These are phyloP conservation scores for Maniola jurtina DNA, from an alignment of 1,140 invertebrate genomes.

Conservation along the genomic window DNA sequence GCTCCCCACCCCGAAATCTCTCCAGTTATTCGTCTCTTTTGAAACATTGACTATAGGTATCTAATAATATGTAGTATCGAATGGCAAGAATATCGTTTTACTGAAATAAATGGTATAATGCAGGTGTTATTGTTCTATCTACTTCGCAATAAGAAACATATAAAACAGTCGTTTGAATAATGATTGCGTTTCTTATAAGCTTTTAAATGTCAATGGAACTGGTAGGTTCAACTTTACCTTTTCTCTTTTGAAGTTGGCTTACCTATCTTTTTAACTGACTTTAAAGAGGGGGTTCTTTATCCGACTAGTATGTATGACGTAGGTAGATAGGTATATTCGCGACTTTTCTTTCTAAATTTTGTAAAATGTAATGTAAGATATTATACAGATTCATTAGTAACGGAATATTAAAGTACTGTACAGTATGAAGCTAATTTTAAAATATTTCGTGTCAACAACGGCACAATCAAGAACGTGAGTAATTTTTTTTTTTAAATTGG, in stretches of 20 bases:
- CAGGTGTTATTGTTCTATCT: background rate
- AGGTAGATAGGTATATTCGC: too few species aligned
- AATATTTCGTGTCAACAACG: too few species aligned
- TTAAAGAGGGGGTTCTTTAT: too few species aligned
- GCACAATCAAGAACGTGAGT: too few species aligned
- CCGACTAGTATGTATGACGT: too few species aligned
- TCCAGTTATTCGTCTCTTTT: background rate
- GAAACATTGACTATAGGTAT: background rate
- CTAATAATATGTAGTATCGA: background rate
- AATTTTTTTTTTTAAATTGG: too few species aligned
- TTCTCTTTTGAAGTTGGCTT: background rate
- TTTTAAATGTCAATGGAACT: background rate
- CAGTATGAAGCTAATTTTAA: too few species aligned
- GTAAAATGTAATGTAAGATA: too few species aligned
- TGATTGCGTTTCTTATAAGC: background rate
- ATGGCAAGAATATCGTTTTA: background rate
- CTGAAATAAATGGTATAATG: background rate
- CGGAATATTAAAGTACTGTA: too few species aligned
- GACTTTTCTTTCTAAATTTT: too few species aligned
- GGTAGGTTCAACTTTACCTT: background rate
- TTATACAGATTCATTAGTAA: too few species aligned
- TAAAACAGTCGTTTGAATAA: background rate
- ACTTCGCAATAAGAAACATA: conserved; percentile 1
- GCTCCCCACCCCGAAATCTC: background rate
- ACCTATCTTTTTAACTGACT: background rate